phyloP scores from a whole-genome alignment of 2,797 vertebrate genomes.

The Petrocephalus sullivani region DNA sequence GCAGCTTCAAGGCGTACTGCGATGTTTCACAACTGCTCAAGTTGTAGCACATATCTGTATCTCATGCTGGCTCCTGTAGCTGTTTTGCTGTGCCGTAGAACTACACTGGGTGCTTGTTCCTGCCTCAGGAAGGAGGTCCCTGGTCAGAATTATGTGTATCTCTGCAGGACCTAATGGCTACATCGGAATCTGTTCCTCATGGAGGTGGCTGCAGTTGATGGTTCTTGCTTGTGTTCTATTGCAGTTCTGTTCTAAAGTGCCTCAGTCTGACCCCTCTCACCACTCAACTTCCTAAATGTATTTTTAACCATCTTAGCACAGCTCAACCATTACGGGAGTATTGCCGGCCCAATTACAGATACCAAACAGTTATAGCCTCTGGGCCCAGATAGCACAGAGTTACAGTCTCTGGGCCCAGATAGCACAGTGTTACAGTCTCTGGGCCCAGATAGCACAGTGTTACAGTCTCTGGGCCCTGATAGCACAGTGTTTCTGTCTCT shows the following conservation, averaged over 20 bases:
- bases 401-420: background rate
- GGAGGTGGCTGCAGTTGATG: background rate
- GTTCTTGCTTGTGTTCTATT: background rate
- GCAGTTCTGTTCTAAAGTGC: background rate
- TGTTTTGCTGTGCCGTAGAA: background rate
- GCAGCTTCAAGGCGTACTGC: background rate
- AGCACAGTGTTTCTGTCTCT: background rate
- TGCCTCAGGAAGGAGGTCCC: background rate
- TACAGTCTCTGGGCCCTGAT: background rate
- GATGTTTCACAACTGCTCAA: conserved; percentile 1
- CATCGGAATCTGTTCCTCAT: background rate
- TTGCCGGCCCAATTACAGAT: background rate
- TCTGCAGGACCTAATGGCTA: background rate
- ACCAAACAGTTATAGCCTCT: background rate
- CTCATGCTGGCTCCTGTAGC: background rate
- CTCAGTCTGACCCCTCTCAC: background rate
- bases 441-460: background rate
- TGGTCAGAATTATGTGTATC: background rate
- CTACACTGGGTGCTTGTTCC: background rate
- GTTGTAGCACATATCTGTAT: background rate
- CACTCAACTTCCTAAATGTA: background rate
- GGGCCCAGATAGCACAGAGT: background rate
- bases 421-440: background rate
- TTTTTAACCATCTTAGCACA: background rate
- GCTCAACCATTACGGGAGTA: background rate